A percentile compares a stretch with the other conserved stretches of the same genome.
phyloP scores from a whole-genome alignment of 2,888 invertebrate genomes.

The Plemyria rubiginata region DNA sequence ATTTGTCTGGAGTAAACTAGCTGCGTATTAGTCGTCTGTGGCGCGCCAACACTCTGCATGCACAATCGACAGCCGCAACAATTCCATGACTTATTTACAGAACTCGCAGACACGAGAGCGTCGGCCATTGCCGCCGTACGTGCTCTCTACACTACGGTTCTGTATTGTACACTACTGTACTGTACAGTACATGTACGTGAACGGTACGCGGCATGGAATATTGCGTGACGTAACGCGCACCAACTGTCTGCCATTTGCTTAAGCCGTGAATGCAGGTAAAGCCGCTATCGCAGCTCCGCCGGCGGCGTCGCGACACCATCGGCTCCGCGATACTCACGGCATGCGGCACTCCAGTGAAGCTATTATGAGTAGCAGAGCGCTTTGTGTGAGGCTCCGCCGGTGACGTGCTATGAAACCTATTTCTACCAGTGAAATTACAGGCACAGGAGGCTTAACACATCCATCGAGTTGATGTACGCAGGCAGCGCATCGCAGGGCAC shows the following conservation, averaged over 20 bases:
- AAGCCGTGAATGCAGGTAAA: slow-evolving; percentile 15
- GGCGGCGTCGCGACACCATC: background rate
- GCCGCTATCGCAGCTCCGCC: slow-evolving; percentile 2
- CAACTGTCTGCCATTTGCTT: slow-evolving; percentile 3
- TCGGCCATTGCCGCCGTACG: background rate
- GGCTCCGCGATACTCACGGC: background rate
- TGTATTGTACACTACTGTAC: background rate
- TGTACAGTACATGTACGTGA: background rate
- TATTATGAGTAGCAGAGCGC: too few species aligned
- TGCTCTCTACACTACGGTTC: background rate
- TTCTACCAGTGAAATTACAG: too few species aligned
- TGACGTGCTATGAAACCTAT: too few species aligned
- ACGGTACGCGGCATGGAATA: slow-evolving; percentile 1
- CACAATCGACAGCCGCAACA: slow-evolving; percentile 26
- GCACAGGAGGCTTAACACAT: too few species aligned
- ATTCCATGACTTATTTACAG: slow-evolving; percentile 25
- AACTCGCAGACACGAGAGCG: slow-evolving; percentile 6
- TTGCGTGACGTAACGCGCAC: background rate
- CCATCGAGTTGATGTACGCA: too few species aligned
- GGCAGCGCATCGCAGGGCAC: too few species aligned
- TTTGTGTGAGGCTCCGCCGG: too few species aligned
- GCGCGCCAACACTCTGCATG: slow-evolving; percentile 16
- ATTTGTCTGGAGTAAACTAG: too few species aligned
- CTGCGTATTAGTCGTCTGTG: background rate
- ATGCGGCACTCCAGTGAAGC: too few species aligned